Conservation (phyloP, 2,797 vertebrate species). For the Sylvilagus floridanus region DNA sequence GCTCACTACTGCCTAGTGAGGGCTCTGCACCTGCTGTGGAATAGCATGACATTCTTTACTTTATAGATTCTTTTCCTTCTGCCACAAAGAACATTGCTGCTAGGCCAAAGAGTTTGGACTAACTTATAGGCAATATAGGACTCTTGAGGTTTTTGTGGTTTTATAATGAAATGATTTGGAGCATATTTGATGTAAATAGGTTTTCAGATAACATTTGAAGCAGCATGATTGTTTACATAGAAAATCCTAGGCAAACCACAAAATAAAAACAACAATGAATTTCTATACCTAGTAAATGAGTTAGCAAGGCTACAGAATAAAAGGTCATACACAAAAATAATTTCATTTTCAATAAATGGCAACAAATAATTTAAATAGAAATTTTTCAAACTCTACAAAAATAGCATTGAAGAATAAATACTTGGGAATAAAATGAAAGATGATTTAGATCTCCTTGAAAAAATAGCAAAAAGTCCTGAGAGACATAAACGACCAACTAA, state of each 20-base stretch:
- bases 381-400: neutral
- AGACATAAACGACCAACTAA: neutral
- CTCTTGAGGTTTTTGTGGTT: neutral
- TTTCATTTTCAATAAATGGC: neutral
- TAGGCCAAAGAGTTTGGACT: neutral
- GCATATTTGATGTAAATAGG: neutral
- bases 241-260: neutral
- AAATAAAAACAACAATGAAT: neutral
- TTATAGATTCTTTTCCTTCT: neutral
- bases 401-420: neutral
- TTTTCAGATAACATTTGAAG: neutral
- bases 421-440: slow-evolving; percentile 2
- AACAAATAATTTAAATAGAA: neutral
- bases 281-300: neutral
- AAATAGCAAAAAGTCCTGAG: neutral
- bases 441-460: neutral
- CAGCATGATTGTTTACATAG: neutral
- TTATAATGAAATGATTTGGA: neutral
- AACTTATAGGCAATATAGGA: neutral
- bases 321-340: neutral
- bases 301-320: neutral
- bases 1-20: neutral
- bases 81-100: neutral
- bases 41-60: neutral
- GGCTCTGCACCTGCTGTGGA: neutral